phyloP scores from a whole-genome alignment of 2,797 vertebrate genomes.

The Lepidocolaptes lacrymiger region DNA sequence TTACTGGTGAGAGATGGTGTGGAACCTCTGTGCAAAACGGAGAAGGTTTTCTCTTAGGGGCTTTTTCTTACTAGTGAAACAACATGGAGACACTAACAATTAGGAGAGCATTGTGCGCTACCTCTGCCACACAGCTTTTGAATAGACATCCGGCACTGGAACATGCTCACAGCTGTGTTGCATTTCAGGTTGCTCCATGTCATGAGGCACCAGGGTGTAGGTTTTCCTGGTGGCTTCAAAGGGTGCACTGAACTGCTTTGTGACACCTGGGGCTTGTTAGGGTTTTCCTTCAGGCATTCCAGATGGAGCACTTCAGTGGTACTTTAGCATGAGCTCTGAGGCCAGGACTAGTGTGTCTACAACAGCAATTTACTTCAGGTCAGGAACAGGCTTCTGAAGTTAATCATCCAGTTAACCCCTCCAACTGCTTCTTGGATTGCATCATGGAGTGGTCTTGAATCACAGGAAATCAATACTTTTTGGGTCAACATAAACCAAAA shows the following conservation, averaged over 20 bases:
- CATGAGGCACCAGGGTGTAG: not conserved
- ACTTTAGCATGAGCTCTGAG: not conserved
- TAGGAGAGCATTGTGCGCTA: not conserved
- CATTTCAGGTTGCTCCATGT: constrained; percentile 29
- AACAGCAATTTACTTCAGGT: constrained; percentile 21
- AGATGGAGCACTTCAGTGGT: not conserved
- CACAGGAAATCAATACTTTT: not conserved
- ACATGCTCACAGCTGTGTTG: not conserved
- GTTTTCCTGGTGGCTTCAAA: constrained; percentile 44
- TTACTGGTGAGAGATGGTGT: not conserved
- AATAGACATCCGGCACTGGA: not conserved
- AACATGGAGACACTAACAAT: not conserved
- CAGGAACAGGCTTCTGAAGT: not conserved
- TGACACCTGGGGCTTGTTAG: constrained; percentile 46
- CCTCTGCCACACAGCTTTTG: not conserved
- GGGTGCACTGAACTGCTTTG: not conserved
- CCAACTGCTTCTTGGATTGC: constrained; percentile 18
- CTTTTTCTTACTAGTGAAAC: not conserved
- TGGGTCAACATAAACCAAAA: not conserved
- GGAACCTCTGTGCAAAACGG: not conserved
- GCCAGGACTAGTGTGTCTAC: not conserved
- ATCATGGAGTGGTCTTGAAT: not conserved
- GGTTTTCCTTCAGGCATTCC: not conserved
- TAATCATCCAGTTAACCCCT: constrained; percentile 38
- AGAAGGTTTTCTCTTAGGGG: not conserved